Conservation (phyloP, 2,888 invertebrate genomes). For the Megalurothrips usitatus region DNA sequence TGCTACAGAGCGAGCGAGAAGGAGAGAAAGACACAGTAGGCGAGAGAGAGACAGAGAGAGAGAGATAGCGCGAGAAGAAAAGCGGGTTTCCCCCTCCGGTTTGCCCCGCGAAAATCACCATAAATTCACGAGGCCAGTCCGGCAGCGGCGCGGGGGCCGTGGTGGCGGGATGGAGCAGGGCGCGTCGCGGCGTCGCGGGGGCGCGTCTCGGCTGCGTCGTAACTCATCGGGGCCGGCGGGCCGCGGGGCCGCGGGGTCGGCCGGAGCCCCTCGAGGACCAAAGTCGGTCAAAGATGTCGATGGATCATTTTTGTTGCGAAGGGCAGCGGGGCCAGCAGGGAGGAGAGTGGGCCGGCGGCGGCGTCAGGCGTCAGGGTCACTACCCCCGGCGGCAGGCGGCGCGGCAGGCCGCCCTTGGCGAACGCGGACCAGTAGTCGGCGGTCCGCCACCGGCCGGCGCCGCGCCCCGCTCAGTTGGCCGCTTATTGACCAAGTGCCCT, state of each 20-base stretch:
- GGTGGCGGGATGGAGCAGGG: neutral
- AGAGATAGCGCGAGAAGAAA: no score
- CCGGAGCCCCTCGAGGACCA: neutral
- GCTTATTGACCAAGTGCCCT: neutral
- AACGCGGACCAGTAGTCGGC: neutral
- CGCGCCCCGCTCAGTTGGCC: neutral
- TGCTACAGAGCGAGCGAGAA: neutral
- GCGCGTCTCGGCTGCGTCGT: neutral
- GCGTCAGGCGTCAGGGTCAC: neutral
- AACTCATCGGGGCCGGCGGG: neutral
- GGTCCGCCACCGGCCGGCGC: no score
- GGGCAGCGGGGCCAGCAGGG: neutral
- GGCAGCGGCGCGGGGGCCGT: neutral
- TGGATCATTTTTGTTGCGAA: slow-evolving; percentile 1
- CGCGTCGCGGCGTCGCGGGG: neutral
- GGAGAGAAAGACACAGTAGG: neutral
- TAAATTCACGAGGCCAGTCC: neutral
- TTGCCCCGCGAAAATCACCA: no score
- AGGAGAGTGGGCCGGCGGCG: neutral
- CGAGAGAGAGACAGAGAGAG: no score
- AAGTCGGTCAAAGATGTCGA: neutral
- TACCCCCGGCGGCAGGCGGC: neutral
- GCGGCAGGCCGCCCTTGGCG: no score
- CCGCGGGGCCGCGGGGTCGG: neutral
- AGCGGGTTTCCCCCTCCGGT: no score